Base-by-base conservation (phyloP, 2,113 vertebrate genomes). In the Platycercus adscitus region DNA sequence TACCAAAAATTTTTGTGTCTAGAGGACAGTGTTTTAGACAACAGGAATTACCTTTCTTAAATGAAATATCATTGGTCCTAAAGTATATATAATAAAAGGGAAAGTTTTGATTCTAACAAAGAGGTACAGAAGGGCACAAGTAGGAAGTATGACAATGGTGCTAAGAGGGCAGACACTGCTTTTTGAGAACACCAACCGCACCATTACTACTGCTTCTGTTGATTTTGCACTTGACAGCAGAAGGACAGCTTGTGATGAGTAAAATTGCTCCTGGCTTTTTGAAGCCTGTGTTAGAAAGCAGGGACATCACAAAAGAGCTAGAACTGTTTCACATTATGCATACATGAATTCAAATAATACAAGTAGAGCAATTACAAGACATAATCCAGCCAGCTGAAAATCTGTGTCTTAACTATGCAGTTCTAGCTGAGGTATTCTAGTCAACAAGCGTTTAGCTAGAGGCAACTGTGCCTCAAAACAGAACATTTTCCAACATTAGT, bases 401-500 rank as follows among this genome's bases (percentile, higher is more conserved):
- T 31, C 61, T 92, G 41, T 52, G n/a, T 90, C 29, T 81, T 81
- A 80, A 87, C 81, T 69, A 24, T 58, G 47, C 52, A 37, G 55
- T 86, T 89, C 69, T 85, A 86, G 56, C 46, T 66, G 81, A 93
- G 68, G 58, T 86, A 93, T 77, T 91, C 39, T 35, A 93, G 88
- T 79, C 85, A 95, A 89, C 52, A 93, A 91, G 75, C 21, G 0
- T 89, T 78, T 93, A 77, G 88, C 93, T 96, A 39, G 86, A 91
- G 80, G 94, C 86, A 90, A 87, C 47, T 81, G 20, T 96, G 60
- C 64, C 90, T 89, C 65, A 87, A 90, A 94, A 92, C 80, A 94
- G 80, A 89, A 72, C 44, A 53, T 88, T 94, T 95, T 92, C 87
- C 77, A 90, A 94, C 95, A 96, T 91, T 64, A 93, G 77, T 84